Conservation (phyloP, 2,888 invertebrate genomes). For the Tribolium freemani region DNA sequence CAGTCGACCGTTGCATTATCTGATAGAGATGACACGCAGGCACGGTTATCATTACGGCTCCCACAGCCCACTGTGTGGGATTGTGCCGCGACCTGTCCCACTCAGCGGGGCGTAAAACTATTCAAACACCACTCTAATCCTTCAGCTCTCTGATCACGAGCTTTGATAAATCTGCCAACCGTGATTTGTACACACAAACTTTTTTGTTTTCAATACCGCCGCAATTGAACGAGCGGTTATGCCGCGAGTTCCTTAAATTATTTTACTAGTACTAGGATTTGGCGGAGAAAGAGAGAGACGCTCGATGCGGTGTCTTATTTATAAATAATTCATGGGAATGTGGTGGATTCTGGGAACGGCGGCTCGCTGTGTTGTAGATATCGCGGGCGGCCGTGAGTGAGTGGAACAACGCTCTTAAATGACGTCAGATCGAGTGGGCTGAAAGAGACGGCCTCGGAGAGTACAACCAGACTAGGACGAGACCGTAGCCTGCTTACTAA, state of each 20-base stretch:
- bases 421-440: constrained; percentile 40
- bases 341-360: constrained; percentile 43
- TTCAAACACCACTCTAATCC: constrained; percentile 43
- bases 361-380: constrained; percentile 27
- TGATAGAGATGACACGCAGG: constrained; percentile 54
- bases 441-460: constrained; percentile 23
- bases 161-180: constrained; percentile 23
- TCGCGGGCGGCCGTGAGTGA: constrained; percentile 40
- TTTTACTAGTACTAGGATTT: neutral
- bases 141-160: constrained; percentile 13
- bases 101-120: constrained; percentile 45
- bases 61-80: constrained; percentile 42
- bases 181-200: constrained; percentile 15
- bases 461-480: constrained; percentile 29
- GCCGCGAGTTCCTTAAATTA: too few species aligned
- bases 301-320: constrained; percentile 18
- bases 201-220: neutral
- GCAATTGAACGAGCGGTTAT: too few species aligned
- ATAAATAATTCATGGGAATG: constrained; percentile 44
- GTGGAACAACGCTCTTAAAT: constrained; percentile 26
- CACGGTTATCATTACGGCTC: constrained; percentile 45
- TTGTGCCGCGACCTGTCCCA: constrained; percentile 44
- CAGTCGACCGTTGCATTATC: constrained; percentile 50
- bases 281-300: constrained; percentile 4
- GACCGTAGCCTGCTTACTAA: constrained; percentile 23